Evolutionary conservation across 2,113 vertebrate genomes (phyloP).

Genomic region (Aphyosemion australe): DNA sequence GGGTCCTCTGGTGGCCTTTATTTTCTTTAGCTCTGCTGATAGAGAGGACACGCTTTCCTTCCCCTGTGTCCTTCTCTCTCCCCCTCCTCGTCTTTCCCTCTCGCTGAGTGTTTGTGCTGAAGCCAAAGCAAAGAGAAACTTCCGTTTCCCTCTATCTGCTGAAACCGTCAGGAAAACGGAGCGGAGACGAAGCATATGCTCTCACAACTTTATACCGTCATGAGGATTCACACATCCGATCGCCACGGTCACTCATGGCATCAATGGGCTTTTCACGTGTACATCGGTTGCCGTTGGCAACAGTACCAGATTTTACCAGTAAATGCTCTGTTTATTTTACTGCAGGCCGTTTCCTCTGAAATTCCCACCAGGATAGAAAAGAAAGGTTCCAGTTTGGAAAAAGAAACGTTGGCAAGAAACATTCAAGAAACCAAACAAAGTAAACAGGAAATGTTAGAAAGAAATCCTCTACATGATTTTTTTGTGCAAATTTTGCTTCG

Average conservation of each 20-base stretch:
- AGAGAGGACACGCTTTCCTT: slow-evolving; percentile 59
- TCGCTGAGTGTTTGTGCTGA: slow-evolving; percentile 57
- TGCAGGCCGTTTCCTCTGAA: slow-evolving; percentile 5
- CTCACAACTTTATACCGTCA: slow-evolving; percentile 30
- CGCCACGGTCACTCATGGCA: slow-evolving; percentile 6
- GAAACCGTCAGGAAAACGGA: slow-evolving; percentile 54
- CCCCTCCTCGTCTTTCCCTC: slow-evolving; percentile 36
- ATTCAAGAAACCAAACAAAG: too few relatives aligned
- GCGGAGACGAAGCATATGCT: slow-evolving; percentile 50
- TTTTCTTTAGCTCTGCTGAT: slow-evolving; percentile 68
- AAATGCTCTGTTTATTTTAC: slow-evolving; percentile 2
- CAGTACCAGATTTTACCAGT: not conserved
- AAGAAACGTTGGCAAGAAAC: not conserved
- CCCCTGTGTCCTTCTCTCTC: slow-evolving; percentile 27
- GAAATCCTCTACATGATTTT: not conserved
- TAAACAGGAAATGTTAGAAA: not conserved
- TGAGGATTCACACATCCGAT: slow-evolving; percentile 20
- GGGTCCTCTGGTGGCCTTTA: slow-evolving; percentile 67
- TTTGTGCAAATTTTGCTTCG: too few relatives aligned
- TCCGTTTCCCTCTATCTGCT: slow-evolving; percentile 54
- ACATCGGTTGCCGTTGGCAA: not conserved
- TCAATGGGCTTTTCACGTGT: slow-evolving; percentile 27
- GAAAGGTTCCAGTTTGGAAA: slow-evolving; percentile 1
- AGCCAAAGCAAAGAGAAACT: slow-evolving; percentile 72
- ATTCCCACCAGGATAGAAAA: slow-evolving; percentile 3